Base-by-base conservation (phyloP, 2,888 invertebrate genomes). In the Hololepta plana region DNA sequence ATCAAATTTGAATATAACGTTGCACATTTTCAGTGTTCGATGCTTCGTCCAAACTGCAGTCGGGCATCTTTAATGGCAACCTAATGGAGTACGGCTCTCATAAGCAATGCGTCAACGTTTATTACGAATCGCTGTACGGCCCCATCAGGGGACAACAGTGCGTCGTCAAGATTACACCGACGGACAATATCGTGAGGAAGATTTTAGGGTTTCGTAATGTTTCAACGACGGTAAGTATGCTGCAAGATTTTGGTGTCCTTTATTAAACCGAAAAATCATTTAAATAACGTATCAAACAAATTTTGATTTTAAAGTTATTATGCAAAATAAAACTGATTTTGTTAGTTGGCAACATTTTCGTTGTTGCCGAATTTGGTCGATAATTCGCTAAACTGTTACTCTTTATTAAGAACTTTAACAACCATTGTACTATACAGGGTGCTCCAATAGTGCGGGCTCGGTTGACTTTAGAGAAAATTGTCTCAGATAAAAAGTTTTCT, bases 21-120 rank as follows among this genome's bases (percentile, higher is more conserved):
- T 15, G 7, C 13, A 12, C 8, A 14, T 21, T 47, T 46, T 19
- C 38, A 62, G 62, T 61, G 60, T 35, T 59, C 13, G 61, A 62
- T 38, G 45, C 61, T 2, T 55, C 56, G 3, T 55, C 59, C 3
- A 61, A 60, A 38, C 34, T 58, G 2, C 60, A 56, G 15, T 44
- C 53, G 5, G 60, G 60, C 3, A 33, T 61, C 9, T 36, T 60
- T 4, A 32, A 41, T 7, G 60, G 60, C 1, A 57, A 60, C 34
- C 32, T 51, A 4, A 43, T 50, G 10, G 53, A 58, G 31, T 40
- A 55, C 14, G 61, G 62, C 6, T 51, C 53, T 32, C 61, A 48
- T 39, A 51, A 53, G 29, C 55, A 61, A 40, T 62, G 61, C 34
- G 31, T 48, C 1, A 25, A 35, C 12, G 41, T 41, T 12, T 28